Evolutionary conservation across 2,113 vertebrate genomes (phyloP).

Genomic region (Hyla sarda): DNA sequence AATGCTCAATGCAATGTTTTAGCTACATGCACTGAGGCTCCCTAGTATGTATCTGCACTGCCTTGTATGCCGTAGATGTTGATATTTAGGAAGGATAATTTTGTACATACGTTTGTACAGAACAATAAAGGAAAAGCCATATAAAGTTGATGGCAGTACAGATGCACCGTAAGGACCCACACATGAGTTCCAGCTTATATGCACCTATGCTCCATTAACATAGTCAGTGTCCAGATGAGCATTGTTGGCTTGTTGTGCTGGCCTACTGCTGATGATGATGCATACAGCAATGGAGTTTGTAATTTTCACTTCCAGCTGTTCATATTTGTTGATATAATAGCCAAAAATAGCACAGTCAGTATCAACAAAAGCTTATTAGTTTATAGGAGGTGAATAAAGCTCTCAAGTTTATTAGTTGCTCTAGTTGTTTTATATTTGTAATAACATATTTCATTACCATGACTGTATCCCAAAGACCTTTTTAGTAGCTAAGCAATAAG

Average conservation of each 20-base stretch:
- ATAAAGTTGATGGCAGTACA: too few relatives aligned
- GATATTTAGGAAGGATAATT: too few relatives aligned
- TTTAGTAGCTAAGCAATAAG: background rate
- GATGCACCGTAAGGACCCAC: too few relatives aligned
- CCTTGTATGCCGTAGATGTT: too few relatives aligned
- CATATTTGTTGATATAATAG: constrained; percentile 50
- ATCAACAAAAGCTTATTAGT: constrained; percentile 40
- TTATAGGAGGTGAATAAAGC: background rate
- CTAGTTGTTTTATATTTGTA: background rate
- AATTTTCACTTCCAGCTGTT: constrained; percentile 53
- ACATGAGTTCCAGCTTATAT: too few relatives aligned
- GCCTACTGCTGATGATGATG: constrained; percentile 1
- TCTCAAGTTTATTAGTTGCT: background rate
- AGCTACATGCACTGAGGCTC: too few relatives aligned
- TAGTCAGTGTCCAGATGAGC: background rate
- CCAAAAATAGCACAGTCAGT: constrained; percentile 34
- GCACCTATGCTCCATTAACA: background rate
- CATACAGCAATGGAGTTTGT: constrained; percentile 8
- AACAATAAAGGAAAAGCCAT: too few relatives aligned
- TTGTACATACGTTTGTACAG: too few relatives aligned
- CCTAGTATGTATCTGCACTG: too few relatives aligned
- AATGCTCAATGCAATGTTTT: too few relatives aligned
- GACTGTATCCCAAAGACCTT: background rate
- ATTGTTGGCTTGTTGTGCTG: background rate
- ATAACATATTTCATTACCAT: background rate